Base-by-base conservation (phyloP, 2,888 invertebrate genomes). In the Noctua fimbriata region DNA sequence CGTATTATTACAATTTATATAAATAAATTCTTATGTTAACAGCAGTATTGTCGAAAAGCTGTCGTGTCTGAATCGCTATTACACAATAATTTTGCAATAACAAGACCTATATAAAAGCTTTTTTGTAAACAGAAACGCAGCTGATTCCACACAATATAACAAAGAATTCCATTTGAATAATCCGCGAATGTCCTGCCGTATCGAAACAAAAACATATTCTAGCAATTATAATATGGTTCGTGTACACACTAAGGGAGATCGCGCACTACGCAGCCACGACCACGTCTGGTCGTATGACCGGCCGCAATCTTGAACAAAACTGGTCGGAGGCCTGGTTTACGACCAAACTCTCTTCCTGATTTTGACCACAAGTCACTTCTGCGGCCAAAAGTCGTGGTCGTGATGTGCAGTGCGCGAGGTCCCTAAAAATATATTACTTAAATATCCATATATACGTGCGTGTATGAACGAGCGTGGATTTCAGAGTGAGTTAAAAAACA, bases 391-490 rank as follows among this genome's bases (percentile, higher is more conserved):
- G 10, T 65, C 36, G 63, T 63, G 32, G 63, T 18, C 63, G 9
- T 63, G 32, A 10, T 7, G 32, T 2, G 36, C 4, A 65, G 65
- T 65, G 21, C 21, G 36, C 32, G 0, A 65, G 21, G 9, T 36
- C 65, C 65, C 10, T 65, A 36, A 36, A 36, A 36, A 65, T 65
- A 65, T 36, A 71, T 74, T 67, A 87, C 87, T 85, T 87, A 87
- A 81, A 89, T 90, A 89, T 78, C 87, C 88, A 83, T 82, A 89
- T 73, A 83, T 82, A 85, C 86, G 91, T 94, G 94, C 93, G 88
- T 92, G 92, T 93, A 91, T 93, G 92, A 89, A 91, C 91, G 91
- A 92, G 94, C 92, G 92, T 93, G 92, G 83, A 73, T 79, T 76
- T 69, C 76, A 77, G 73, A 79, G 86, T 89, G 87, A 85, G 76